Conservation (phyloP, 2,888 invertebrate species). For the Euplagia quadripunctaria region DNA sequence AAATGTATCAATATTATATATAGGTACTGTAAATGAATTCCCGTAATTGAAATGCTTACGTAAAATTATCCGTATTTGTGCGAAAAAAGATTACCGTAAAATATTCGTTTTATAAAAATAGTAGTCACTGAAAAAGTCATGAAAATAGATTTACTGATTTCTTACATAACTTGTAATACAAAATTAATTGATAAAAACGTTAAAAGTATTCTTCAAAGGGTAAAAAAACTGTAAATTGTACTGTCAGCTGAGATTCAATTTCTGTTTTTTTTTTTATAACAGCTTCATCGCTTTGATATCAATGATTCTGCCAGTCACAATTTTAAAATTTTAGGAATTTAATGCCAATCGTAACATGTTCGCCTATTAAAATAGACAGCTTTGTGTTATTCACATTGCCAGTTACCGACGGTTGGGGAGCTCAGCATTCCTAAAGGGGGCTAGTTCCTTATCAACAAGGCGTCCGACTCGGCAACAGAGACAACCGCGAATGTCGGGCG, state of each 20-base stretch:
- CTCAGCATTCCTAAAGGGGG: slow-evolving; percentile 39
- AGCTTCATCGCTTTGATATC: neutral
- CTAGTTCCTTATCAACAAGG: slow-evolving; percentile 45
- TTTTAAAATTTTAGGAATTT: slow-evolving; percentile 14
- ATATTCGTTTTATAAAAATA: slow-evolving; percentile 58
- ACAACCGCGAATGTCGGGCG: slow-evolving; percentile 16
- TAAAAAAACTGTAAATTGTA: slow-evolving; percentile 15
- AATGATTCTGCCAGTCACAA: neutral
- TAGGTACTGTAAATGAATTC: slow-evolving; percentile 39
- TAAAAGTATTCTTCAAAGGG: slow-evolving; percentile 20
- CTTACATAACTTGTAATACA: slow-evolving; percentile 32
- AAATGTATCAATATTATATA: slow-evolving; percentile 33
- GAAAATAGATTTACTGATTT: slow-evolving; percentile 55
- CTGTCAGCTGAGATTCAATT: slow-evolving; percentile 1
- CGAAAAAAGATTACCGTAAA: slow-evolving; percentile 47
- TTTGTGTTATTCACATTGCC: slow-evolving; percentile 61
- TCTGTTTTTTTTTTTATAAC: neutral
- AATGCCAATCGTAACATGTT: slow-evolving; percentile 31
- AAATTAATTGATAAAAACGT: slow-evolving; percentile 29
- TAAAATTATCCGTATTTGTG: slow-evolving; percentile 49
- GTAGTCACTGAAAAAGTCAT: slow-evolving; percentile 53
- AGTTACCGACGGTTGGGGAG: slow-evolving; percentile 36
- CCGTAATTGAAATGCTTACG: slow-evolving; percentile 36
- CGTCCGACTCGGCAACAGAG: slow-evolving; percentile 25
- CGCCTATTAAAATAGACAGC: slow-evolving; percentile 63